A percentile compares a stretch with the other conserved stretches of the same genome.
Conservation (phyloP, 2,797 vertebrate species). For the Sebastes taczanowskii region DNA sequence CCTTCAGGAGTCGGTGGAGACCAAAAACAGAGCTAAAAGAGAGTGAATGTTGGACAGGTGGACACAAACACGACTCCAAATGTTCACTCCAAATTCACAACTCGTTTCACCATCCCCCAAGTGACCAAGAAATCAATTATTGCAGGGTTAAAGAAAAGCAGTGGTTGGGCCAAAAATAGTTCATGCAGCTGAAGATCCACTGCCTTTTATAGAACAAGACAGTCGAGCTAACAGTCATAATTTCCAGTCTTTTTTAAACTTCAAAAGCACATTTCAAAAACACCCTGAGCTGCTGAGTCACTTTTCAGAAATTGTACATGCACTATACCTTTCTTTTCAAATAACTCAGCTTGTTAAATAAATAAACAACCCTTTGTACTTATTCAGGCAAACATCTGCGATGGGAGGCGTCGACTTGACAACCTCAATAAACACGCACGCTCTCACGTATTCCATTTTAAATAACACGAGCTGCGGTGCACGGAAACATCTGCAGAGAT, state of each 20-base stretch:
- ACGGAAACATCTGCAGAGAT: not conserved
- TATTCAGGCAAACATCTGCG: not conserved
- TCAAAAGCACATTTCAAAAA: not conserved
- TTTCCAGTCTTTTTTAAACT: not conserved
- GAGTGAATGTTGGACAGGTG: not conserved
- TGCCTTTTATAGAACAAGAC: not conserved
- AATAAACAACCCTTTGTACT: slow-evolving; percentile 8
- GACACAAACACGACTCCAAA: not conserved
- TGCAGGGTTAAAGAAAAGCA: not conserved
- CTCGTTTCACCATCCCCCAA: not conserved
- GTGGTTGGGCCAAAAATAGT: not conserved
- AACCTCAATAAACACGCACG: not conserved
- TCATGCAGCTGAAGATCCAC: not conserved
- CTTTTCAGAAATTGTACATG: not conserved
- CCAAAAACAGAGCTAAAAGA: not conserved
- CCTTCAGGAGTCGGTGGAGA: not conserved
- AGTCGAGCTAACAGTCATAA: not conserved
- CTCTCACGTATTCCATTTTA: slow-evolving; percentile 1
- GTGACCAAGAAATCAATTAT: not conserved
- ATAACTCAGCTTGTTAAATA: not conserved
- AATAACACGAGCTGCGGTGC: not conserved
- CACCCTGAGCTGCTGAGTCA: not conserved
- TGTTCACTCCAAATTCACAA: not conserved
- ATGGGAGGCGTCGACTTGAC: not conserved
- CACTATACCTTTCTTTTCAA: not conserved